Evolutionary conservation across 2,888 invertebrate genomes (phyloP).

Genomic region (Tipula vernalis): DNA sequence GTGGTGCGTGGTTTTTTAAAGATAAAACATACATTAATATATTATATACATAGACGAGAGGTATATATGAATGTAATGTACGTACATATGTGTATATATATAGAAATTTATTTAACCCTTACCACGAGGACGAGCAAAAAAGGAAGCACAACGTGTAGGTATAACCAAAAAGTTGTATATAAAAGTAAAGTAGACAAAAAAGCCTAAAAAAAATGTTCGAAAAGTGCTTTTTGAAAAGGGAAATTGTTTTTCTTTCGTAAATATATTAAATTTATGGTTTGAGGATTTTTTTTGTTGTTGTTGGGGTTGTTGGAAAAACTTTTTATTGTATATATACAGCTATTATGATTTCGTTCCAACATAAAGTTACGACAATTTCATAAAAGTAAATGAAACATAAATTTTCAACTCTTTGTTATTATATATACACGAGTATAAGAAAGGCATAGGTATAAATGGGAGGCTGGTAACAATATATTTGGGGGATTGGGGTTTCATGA

Average conservation of each 20-base stretch:
- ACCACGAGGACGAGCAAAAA: neutral
- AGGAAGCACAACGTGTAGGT: neutral
- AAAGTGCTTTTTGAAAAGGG: slow-evolving; percentile 4
- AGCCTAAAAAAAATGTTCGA: neutral
- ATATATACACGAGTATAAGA: neutral
- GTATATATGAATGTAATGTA: neutral
- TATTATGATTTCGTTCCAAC: neutral
- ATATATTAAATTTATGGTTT: neutral
- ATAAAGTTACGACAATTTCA: neutral
- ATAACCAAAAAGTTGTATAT: neutral
- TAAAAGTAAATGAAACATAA: neutral
- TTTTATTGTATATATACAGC: neutral
- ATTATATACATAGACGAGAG: neutral
- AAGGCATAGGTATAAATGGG: neutral
- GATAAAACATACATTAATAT: neutral
- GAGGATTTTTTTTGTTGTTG: neutral
- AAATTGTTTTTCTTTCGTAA: neutral
- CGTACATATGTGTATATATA: neutral
- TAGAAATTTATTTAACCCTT: neutral
- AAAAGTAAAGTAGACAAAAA: neutral
- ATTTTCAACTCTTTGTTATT: neutral
- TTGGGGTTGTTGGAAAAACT: neutral
- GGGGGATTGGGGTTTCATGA: neutral
- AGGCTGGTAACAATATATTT: neutral
- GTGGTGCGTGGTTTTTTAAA: neutral